These are phyloP conservation scores for Spodoptera picta DNA, from an alignment of 2,888 invertebrate genomes.

Conservation along the genomic window DNA sequence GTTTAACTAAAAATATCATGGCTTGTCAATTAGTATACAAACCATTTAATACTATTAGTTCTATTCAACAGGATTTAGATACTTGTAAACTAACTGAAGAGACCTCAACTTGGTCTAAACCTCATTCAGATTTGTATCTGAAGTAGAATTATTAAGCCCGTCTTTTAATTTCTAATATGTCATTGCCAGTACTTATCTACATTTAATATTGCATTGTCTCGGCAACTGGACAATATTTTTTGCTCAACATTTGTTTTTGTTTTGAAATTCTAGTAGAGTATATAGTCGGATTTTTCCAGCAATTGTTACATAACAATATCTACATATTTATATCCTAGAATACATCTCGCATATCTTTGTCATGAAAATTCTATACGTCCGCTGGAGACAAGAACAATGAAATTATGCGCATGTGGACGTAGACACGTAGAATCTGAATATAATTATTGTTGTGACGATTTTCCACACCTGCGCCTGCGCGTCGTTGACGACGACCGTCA, in stretches of 20 bases:
- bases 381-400: conserved; percentile 32
- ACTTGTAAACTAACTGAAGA: too few species aligned
- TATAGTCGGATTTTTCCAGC: too few species aligned
- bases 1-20: not conserved
- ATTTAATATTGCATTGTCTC: too few species aligned
- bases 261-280: not conserved
- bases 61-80: too few species aligned
- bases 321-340: conserved; percentile 32
- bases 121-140: too few species aligned
- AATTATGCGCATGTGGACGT: conserved; percentile 56
- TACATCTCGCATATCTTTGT: conserved; percentile 31
- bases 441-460: conserved; percentile 58
- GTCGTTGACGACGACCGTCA: conserved; percentile 53
- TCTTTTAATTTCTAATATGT: too few species aligned
- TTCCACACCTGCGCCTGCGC: conserved; percentile 68
- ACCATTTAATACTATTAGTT: too few species aligned
- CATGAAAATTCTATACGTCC: conserved; percentile 41
- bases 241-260: too few species aligned
- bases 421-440: conserved; percentile 42
- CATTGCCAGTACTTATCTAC: too few species aligned
- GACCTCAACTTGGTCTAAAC: too few species aligned
- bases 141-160: too few species aligned
- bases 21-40: not conserved
- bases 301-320: not conserved
- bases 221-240: too few species aligned